Base-by-base conservation (phyloP, 2,888 invertebrate species). In the Sesia bembeciformis region DNA sequence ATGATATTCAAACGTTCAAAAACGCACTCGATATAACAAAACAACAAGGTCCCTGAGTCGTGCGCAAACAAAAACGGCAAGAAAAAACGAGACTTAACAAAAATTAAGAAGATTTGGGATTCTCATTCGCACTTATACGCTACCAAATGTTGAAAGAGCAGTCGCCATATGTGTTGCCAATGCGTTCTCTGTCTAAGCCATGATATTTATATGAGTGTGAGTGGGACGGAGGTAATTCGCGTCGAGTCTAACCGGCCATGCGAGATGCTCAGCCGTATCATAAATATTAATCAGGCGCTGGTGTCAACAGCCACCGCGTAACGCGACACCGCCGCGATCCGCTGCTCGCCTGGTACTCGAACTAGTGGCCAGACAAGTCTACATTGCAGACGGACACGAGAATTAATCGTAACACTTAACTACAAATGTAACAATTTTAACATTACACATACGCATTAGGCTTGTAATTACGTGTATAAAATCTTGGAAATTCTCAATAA, bases 261-360 rank as follows among this genome's bases (percentile, higher is more conserved):
- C 89, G 86, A 89, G 89, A 89, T 89, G 85, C 84, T 87, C 86
- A 81, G 83, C 76, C 84, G 83, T 87, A 89, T 89, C 89, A 89
- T 89, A 89, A 89, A 89, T 89, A 89, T 89, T 89, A 89, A 89
- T 89, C 89, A 89, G 87, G 86, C 89, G 78, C 84, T 88, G 89
- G 89, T 88, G 89, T 89, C 89, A 88, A 89, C 89, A 88, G 89
- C 89, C 89, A 88, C 87, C 82, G 86, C 87, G 89, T 88, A 88
- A 88, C 88, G 84, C 82, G 88, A 88, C 81, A 87, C 84, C 82
- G 79, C 79, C 68, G 72, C 84, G 81, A 85, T 81, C 80, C 81
- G 76, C 81, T 86, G 82, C 72, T 74, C 71, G 81, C 84, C 84
- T 86, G 81, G 81, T 87, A 83, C 86, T 81, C 70, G 67, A 67